Percentiles rank a stretch among this genome's conserved stretches.
These are phyloP conservation scores for Lethrus apterus DNA, from an alignment of 1,140 invertebrate genomes.

Conservation along the genomic window DNA sequence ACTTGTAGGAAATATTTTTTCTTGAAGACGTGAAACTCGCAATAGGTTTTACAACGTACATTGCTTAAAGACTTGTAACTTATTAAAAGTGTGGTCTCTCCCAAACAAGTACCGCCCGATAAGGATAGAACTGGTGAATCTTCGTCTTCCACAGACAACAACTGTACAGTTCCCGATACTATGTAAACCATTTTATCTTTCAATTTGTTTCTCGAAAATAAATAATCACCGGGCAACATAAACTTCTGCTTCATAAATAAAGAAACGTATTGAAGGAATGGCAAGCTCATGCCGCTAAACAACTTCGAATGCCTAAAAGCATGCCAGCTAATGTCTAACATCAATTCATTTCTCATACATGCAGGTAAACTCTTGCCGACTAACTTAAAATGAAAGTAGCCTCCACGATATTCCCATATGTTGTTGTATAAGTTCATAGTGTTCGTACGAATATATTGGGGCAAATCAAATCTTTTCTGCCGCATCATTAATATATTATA, in stretches of 20 bases:
- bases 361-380: background rate
- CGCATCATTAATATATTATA: background rate
- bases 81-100: background rate
- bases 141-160: slow-evolving; percentile 39
- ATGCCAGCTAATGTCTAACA: background rate
- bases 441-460: background rate
- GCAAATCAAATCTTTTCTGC: background rate
- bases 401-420: slow-evolving; percentile 1
- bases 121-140: slow-evolving; percentile 10
- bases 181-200: slow-evolving; percentile 44
- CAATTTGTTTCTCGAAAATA: slow-evolving; percentile 41
- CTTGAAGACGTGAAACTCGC: slow-evolving; percentile 14
- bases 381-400: background rate
- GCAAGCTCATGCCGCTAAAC: background rate
- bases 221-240: slow-evolving; percentile 43
- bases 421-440: background rate
- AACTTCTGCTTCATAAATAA: slow-evolving; percentile 38
- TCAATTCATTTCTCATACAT: slow-evolving; percentile 4
- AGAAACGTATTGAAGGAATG: slow-evolving; percentile 1
- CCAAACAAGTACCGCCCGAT: slow-evolving; percentile 6
- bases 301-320: slow-evolving; percentile 32
- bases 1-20: slow-evolving; percentile 11
- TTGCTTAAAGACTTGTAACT: background rate
- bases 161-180: slow-evolving; percentile 41
- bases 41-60: slow-evolving; percentile 14